Percentiles rank a stretch among this genome's conserved stretches.
These are phyloP conservation scores for Bugulina stolonifera DNA, from an alignment of 2,888 invertebrate genomes.

Conservation along the genomic window DNA sequence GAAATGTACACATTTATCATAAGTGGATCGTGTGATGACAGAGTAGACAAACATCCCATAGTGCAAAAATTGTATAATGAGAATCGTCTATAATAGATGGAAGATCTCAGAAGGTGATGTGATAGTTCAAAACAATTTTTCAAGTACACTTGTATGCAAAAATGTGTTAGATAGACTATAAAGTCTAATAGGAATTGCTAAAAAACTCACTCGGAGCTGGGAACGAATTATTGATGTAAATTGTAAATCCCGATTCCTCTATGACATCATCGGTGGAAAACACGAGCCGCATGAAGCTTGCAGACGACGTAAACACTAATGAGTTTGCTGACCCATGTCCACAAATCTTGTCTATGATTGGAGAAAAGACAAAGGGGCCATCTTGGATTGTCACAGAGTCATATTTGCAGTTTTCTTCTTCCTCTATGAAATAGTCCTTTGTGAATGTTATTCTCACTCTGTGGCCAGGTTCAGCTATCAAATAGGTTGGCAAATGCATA, in stretches of 20 bases:
- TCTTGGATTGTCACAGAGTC: conserved; percentile 78
- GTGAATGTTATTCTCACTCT: background rate
- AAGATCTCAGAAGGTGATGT: no score
- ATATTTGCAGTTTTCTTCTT: conserved; percentile 65
- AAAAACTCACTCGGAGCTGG: background rate
- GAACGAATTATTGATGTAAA: background rate
- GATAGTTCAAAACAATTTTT: no score
- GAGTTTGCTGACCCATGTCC: background rate
- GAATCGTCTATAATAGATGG: no score
- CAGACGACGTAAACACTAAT: background rate
- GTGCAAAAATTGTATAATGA: no score
- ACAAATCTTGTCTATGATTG: conserved; percentile 54
- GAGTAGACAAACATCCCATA: no score
- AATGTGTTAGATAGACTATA: no score
- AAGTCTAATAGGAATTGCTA: no score
- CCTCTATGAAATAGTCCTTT: conserved; percentile 64
- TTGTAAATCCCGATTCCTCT: background rate
- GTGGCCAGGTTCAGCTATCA: background rate
- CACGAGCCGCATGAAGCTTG: conserved; percentile 6
- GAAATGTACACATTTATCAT: no score
- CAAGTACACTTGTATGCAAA: no score
- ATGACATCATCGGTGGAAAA: conserved; percentile 15
- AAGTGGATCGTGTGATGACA: no score
- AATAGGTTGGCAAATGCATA: no score
- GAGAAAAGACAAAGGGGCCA: conserved; percentile 71